Base-by-base conservation (phyloP, 2,113 vertebrate species). In the Engystomops pustulosus region DNA sequence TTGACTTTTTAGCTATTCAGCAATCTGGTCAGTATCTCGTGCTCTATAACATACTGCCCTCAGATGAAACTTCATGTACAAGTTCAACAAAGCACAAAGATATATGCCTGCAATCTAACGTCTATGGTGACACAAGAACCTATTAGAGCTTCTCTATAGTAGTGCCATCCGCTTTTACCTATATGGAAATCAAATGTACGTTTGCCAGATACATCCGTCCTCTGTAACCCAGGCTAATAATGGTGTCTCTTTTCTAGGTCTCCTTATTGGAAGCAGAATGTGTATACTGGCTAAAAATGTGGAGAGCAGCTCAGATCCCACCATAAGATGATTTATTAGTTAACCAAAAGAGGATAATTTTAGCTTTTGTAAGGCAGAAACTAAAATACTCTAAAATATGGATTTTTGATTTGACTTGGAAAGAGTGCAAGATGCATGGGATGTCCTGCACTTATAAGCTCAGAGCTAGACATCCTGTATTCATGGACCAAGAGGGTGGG, bases 401-500 rank as follows among this genome's bases (percentile, higher is more conserved):
- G 30, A 55, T 36, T 55, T 47, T 36, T n/a, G 18, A 47, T 67
- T 67, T 60, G n/a, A 82, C 68, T 82, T 82, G 68, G 15, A 58
- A 72, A 70, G 36, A 58, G 49, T 18, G 65, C 18, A 12, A 38
- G 51, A 18, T 15, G n/a, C 30, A 82, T 82, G 80, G 80, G 80
- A 82, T 82, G 80, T 82, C 80, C 80, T 82, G 80, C 68, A 82
- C 80, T 82, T 82, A 72, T 25, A 82, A 68, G 41, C 38, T n/a
- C 53, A 47, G n/a, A 69, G 79, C 20, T 82, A 72, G 80, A 82
- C 80, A 82, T 82, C 80, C 80, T 82, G 80, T 53, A 72, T 71
- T 82, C 68, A 89, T 69, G 86, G 89, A 89, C 88, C 86, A 80
- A 62, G 83, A 86, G 51, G 58, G 85, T 78, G 89, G 87, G 70